phyloP scores from a whole-genome alignment of 2,113 vertebrate species.

The Hirundichthys speculiger region DNA sequence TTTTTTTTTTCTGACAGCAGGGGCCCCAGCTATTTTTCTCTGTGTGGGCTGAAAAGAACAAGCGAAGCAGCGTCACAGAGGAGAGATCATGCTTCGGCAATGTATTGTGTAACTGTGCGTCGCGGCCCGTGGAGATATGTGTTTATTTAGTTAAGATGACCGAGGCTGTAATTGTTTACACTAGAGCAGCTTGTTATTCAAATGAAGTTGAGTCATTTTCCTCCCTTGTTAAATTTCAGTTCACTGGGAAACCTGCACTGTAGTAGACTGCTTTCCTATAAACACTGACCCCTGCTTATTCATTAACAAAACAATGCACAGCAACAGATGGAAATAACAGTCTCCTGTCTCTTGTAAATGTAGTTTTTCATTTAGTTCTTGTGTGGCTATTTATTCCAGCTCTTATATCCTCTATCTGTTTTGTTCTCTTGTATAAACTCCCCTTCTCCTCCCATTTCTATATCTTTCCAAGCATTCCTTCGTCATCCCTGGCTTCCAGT shows the following conservation, averaged over 20 bases:
- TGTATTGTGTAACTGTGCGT: constrained; percentile 39
- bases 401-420: constrained; percentile 16
- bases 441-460: too few species aligned
- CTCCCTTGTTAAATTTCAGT: constrained; percentile 42
- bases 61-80: constrained; percentile 19
- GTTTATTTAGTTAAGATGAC: constrained; percentile 56
- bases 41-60: constrained; percentile 38
- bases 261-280: constrained; percentile 38
- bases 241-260: constrained; percentile 28
- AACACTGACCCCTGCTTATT: constrained; percentile 39
- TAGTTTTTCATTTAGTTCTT: constrained; percentile 11
- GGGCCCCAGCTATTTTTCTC: constrained; percentile 26
- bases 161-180: constrained; percentile 61
- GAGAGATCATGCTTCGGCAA: constrained; percentile 23
- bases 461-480: constrained; percentile 14
- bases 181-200: constrained; percentile 38
- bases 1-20: constrained; percentile 36
- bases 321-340: constrained; percentile 4
- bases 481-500: constrained; percentile 21
- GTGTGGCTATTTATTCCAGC: background rate
- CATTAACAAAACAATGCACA: constrained; percentile 15
- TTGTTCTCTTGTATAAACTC: background rate
- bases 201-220: constrained; percentile 52
- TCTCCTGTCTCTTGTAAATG: constrained; percentile 12
- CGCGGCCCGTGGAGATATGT: constrained; percentile 27